Base-by-base conservation (phyloP, 2,113 vertebrate species). In the Lonchura striata region DNA sequence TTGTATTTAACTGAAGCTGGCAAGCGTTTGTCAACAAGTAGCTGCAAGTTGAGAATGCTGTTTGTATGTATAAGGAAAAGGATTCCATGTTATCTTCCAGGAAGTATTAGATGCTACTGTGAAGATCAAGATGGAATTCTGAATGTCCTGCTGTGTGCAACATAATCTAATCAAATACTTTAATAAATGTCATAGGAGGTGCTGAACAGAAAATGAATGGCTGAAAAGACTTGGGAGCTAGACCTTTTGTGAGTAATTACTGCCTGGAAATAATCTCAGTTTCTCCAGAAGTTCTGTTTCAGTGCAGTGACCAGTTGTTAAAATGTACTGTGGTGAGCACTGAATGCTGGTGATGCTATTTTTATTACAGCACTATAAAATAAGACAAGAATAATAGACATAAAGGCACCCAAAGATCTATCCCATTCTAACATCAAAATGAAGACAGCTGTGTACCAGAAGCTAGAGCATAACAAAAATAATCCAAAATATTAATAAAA, bases 401-500 rank as follows among this genome's bases (percentile, higher is more conserved):
- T 56, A 81, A 81, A 65, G 5, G 20, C 41, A 78, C 41, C 44
- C 27, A 23, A 59, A 78, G 39, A 66, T 86, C 53, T 88, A 3
- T 93, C 44, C 77, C 5, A 1, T 85, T 82, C 35, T 49, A 39
- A 37, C 59, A 71, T 77, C 63, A 74, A 74, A 86, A 83, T 78
- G 60, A 91, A 90, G 71, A 77, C n/a, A 78, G 46, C 56, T 86
- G 28, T 85, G 76, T 86, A 37, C 33, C 66, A 84, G 65, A 74
- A 46, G 39, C 63, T n/a, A 60, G 15, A 39, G 41, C 42, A 14
- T 74, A 82, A 91, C 70, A 95, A 69, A 92, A 89, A 77, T 25
- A 57, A 95, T 79, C 61, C 20, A 61, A 95, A 93, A 77, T 91
- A 78, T 71, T 96, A 95, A 95, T 95, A 94, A 93, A 95, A 92